A percentile compares a stretch with the other conserved stretches of the same genome.
phyloP scores from a whole-genome alignment of 2,888 invertebrate species.

The Alloplasta piceator region DNA sequence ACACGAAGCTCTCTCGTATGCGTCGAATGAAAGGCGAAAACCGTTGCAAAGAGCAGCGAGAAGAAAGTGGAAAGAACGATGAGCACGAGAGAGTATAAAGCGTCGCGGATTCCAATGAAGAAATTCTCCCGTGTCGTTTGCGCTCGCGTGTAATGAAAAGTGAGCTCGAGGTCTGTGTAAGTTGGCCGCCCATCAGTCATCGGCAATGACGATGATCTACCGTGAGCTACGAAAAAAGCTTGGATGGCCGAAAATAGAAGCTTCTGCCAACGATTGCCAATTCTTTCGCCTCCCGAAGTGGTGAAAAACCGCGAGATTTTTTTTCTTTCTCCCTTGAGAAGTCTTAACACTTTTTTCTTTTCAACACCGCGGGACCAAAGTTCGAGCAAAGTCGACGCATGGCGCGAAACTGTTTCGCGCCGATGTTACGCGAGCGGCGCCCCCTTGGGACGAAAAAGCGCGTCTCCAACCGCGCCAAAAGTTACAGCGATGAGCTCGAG shows the following conservation, averaged over 20 bases:
- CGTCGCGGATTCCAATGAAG: conserved; percentile 42
- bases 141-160: not conserved
- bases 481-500: conserved; percentile 9
- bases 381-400: conserved; percentile 11
- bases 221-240: not conserved
- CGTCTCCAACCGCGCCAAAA: conserved; percentile 9
- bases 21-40: not conserved
- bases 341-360: not conserved
- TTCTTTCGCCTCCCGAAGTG: not conserved
- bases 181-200: conserved; percentile 10
- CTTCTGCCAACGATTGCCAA: conserved; percentile 54
- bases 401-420: conserved; percentile 16
- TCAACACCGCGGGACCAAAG: not conserved
- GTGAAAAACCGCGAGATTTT: not conserved
- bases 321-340: conserved; percentile 10
- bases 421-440: not conserved
- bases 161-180: not conserved
- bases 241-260: conserved; percentile 23
- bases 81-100: conserved; percentile 7
- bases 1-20: not conserved
- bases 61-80: conserved; percentile 1
- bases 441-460: conserved; percentile 49
- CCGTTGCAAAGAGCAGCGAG: not conserved
- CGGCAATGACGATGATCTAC: not conserved
- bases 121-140: not conserved